phyloP scores from a whole-genome alignment of 2,797 vertebrate genomes.

The Lateolabrax maculatus region DNA sequence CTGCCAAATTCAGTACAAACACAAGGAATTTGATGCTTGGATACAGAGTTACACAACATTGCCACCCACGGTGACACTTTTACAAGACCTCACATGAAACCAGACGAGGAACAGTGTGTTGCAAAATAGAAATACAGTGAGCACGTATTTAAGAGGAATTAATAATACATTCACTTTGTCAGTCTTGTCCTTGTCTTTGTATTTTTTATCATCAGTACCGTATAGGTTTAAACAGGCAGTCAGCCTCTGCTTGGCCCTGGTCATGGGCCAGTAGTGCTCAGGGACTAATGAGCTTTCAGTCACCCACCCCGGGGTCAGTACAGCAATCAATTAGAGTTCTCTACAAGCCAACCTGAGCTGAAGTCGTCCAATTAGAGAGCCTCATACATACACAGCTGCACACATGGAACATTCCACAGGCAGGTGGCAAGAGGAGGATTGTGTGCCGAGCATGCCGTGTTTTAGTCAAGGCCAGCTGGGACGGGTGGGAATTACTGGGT shows the following conservation, averaged over 20 bases:
- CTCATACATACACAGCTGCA: conserved; percentile 66
- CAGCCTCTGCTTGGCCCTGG: conserved; percentile 12
- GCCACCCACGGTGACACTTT: background rate
- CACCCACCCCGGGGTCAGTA: conserved; percentile 41
- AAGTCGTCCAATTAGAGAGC: conserved; percentile 58
- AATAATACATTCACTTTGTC: background rate
- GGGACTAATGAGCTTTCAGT: conserved; percentile 67
- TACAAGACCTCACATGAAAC: conserved; percentile 14
- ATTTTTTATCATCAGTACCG: conserved; percentile 20
- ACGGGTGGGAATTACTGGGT: background rate
- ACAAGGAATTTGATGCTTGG: background rate
- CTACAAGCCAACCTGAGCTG: conserved; percentile 57
- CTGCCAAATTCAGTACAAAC: conserved; percentile 13
- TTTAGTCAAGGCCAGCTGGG: conserved; percentile 51
- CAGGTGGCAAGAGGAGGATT: conserved; percentile 62
- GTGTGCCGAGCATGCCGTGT: conserved; percentile 6
- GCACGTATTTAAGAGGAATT: background rate
- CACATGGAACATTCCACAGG: conserved; percentile 69
- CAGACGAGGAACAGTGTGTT: background rate
- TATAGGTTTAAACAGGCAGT: conserved; percentile 15
- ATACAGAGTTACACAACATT: conserved; percentile 17
- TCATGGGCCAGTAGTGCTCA: conserved; percentile 37
- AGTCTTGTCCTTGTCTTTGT: background rate
- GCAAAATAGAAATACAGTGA: background rate
- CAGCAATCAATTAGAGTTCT: conserved; percentile 62